These are phyloP conservation scores for Microctonus brassicae DNA, from an alignment of 2,888 invertebrate species.

Conservation along the genomic window DNA sequence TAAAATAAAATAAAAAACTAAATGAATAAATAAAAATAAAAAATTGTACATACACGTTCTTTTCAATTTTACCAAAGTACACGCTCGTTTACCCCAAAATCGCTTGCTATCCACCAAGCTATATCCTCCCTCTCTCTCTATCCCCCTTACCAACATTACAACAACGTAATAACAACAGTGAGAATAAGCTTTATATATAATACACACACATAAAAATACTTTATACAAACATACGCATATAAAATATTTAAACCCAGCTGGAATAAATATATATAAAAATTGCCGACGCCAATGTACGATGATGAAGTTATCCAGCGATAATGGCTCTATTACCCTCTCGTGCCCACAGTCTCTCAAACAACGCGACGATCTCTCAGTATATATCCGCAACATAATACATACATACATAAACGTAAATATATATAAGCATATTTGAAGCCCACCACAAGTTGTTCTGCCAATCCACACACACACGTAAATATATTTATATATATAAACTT, in stretches of 20 bases:
- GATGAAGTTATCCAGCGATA: constrained; percentile 70
- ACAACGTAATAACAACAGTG: constrained; percentile 15
- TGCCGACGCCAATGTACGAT: constrained; percentile 61
- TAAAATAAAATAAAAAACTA: background rate
- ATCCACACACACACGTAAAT: background rate
- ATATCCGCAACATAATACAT: constrained; percentile 25
- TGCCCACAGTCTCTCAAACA: constrained; percentile 4
- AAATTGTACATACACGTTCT: background rate
- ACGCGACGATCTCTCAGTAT: constrained; percentile 2
- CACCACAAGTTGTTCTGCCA: background rate
- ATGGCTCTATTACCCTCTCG: constrained; percentile 67
- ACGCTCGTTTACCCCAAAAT: constrained; percentile 20
- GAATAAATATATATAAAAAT: constrained; percentile 41
- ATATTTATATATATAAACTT: no score
- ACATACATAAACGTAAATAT: background rate
- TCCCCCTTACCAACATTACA: background rate
- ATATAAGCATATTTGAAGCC: background rate
- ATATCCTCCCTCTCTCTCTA: background rate
- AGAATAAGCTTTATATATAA: background rate
- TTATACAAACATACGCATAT: background rate
- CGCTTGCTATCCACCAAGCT: no score
- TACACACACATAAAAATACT: no score
- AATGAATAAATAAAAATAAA: background rate
- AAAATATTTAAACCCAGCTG: background rate
- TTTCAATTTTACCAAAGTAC: constrained; percentile 32